Percentiles rank a stretch among this genome's conserved stretches.
Evolutionary conservation across 2,888 invertebrate species (phyloP).

Genomic region (Myopa testacea): DNA sequence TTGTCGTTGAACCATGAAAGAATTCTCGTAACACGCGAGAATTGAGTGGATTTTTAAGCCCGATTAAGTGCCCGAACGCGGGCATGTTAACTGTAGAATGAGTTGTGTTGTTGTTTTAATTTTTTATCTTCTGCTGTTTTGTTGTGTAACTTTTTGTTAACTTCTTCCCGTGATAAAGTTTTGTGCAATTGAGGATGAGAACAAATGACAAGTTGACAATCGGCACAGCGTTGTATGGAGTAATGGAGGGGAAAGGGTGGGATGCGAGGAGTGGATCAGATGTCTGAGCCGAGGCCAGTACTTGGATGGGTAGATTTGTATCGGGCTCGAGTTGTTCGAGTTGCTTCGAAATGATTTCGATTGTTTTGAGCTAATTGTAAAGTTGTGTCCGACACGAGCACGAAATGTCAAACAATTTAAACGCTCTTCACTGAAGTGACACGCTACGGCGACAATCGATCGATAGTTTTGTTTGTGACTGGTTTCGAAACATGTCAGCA

Average conservation of each 20-base stretch:
- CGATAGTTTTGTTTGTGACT: neutral
- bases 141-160: neutral
- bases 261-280: neutral
- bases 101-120: conserved; percentile 12
- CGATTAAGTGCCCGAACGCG: conserved; percentile 50
- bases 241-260: neutral
- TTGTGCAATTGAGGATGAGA: neutral
- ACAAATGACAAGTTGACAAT: neutral
- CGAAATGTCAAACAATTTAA: neutral
- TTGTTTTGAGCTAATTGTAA: neutral
- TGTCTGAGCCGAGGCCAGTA: neutral
- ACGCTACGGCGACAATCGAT: neutral
- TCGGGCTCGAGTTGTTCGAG: neutral
- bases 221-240: neutral
- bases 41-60: conserved; percentile 48
- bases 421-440: neutral
- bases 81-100: conserved; percentile 23
- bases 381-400: neutral
- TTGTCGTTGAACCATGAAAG: conserved; percentile 40
- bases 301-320: neutral
- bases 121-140: neutral
- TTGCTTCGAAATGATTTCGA: neutral
- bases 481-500: no score
- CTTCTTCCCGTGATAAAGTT: neutral
- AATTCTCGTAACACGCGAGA: conserved; percentile 35